Conservation (phyloP, 2,888 invertebrate species). For the Syritta pipiens region DNA sequence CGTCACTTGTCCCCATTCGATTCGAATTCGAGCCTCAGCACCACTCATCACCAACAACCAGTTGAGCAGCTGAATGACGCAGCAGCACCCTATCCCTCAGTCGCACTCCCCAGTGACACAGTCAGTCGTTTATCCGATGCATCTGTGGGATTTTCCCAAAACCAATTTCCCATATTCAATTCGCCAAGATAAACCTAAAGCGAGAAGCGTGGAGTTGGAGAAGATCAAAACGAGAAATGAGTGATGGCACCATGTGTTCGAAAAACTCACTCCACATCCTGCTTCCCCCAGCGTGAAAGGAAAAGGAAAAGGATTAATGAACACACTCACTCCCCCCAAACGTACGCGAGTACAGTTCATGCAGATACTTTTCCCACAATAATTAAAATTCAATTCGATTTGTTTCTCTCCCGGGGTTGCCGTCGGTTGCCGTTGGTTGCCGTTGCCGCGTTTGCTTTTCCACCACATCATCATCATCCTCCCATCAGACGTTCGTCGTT, state of each 20-base stretch:
- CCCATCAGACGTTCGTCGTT: neutral
- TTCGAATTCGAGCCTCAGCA: no score
- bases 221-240: no score
- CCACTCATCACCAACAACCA: no score
- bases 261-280: conserved; percentile 9
- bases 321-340: neutral
- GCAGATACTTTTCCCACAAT: conserved; percentile 56
- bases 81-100: no score
- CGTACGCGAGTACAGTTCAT: neutral
- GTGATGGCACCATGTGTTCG: conserved; percentile 52
- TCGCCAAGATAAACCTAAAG: conserved; percentile 9
- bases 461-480: conserved; percentile 13
- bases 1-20: no score
- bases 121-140: neutral
- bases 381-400: conserved; percentile 64
- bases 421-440: neutral
- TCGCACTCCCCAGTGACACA: no score
- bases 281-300: conserved; percentile 7
- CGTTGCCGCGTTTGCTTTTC: conserved; percentile 3
- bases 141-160: conserved; percentile 53
- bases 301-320: conserved; percentile 33
- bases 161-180: conserved; percentile 59
- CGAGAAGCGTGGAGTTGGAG: neutral
- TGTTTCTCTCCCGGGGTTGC: conserved; percentile 19
- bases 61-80: no score